Conservation (phyloP, 23 tunicate genomes). For the Trididemnum miniatum region DNA sequence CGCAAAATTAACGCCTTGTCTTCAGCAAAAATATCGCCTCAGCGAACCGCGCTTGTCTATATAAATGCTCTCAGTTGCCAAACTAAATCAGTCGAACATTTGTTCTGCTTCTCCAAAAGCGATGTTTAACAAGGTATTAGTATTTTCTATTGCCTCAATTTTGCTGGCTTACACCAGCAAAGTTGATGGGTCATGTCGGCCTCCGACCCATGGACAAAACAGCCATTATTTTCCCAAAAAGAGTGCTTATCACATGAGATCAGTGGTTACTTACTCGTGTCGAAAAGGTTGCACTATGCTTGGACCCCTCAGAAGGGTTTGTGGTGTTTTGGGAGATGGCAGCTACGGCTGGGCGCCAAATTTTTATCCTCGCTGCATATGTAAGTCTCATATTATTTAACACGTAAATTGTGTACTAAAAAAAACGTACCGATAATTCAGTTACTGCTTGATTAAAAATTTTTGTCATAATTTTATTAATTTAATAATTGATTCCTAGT, state of each 20-base stretch:
- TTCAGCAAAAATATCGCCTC: no score
- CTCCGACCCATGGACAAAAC: background rate
- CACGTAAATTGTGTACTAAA: no score
- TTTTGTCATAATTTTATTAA: no score
- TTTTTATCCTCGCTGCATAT: background rate
- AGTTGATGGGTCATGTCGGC: background rate
- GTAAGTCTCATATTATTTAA: background rate
- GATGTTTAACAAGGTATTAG: background rate
- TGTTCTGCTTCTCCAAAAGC: no score
- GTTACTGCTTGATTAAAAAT: no score
- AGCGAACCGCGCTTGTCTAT: no score
- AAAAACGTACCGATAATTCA: no score
- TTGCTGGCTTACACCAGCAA: background rate
- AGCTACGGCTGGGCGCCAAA: background rate
- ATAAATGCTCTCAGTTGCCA: no score
- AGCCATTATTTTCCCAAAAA: background rate
- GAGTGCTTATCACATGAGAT: background rate
- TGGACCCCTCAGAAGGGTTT: background rate
- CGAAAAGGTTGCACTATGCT: background rate
- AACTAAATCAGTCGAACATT: no score
- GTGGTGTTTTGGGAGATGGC: background rate
- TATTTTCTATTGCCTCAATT: background rate
- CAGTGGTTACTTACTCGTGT: background rate
- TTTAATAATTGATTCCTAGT: no score
- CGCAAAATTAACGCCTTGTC: no score